Percentiles rank a stretch among this genome's conserved stretches.
These are phyloP conservation scores for Athalia circularis DNA, from an alignment of 2,888 invertebrate species.

Conservation along the genomic window DNA sequence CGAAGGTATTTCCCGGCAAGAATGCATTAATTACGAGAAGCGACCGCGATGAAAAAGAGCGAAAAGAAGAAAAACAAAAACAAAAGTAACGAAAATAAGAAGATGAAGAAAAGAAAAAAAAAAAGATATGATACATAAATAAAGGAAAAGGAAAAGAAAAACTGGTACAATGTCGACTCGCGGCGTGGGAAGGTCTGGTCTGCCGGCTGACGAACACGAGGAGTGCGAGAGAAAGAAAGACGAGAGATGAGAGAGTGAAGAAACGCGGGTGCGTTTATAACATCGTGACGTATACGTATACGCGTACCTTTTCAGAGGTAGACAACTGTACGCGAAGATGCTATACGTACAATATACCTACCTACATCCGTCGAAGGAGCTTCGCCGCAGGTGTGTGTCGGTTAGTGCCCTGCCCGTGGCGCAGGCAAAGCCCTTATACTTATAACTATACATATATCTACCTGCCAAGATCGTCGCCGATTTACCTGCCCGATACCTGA, in stretches of 20 bases:
- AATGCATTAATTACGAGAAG: conserved; percentile 35
- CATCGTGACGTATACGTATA: not conserved
- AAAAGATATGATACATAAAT: not conserved
- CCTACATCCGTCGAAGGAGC: no score
- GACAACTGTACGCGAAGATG: no score
- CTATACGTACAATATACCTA: no score
- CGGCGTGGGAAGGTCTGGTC: conserved; percentile 41
- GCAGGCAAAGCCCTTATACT: not conserved
- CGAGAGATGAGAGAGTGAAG: not conserved
- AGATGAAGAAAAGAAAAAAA: not conserved
- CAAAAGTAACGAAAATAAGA: not conserved
- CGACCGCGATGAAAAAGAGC: not conserved
- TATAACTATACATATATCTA: not conserved
- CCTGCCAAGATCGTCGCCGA: not conserved
- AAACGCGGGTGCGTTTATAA: no score
- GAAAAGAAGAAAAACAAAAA: not conserved
- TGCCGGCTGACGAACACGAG: not conserved
- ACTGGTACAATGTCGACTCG: conserved; percentile 31
- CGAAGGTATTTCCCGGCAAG: conserved; percentile 36
- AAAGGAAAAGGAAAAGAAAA: not conserved
- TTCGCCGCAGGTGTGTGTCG: conserved; percentile 18
- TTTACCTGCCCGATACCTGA: conserved; percentile 36
- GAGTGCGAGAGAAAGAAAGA: not conserved
- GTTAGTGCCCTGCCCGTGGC: not conserved
- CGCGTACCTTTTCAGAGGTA: no score